Evolutionary conservation across 2,797 vertebrate genomes (phyloP), one percentile per base, ranked within the genome.

Genomic region (Eupleurogrammus muticus): DNA sequence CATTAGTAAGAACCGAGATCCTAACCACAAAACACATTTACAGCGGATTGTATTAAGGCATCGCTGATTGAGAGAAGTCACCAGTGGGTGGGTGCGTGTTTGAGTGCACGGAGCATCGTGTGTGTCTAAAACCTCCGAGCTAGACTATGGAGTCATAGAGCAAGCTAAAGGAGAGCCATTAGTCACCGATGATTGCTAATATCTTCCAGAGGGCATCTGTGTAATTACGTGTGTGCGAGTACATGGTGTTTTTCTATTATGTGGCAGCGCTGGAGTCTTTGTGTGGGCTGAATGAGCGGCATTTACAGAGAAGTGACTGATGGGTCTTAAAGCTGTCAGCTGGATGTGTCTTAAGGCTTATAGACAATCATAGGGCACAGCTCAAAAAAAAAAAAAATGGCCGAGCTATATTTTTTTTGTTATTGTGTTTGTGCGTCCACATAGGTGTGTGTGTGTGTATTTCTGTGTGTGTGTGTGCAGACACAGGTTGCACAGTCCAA

Each of bases 131-230:
- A 72, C 55, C 51, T 72, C 23, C 17, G 1, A 53, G 46, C 36
- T 55, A 24, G 34, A 73, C 53, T 50, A 28, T 0, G 49, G 70
- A 79, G 53, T 79, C 74, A 84, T 32, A 51, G 58, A 70, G 35
- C 53, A 59, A 68, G 44, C 65, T 42, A 46, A 81, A 75, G 69
- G 66, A 73, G 71, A 83, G 60, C 60, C 71, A 87, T 86, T 86
- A 82, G 78, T 90, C 85, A 87, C 66, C 64, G 78, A 68, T 70
- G 78, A 86, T 86, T 67, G 80, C 61, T 60, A 83, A 79, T 73
- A 79, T 63, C 67, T 69, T 82, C 89, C 82, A 34, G 59, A 55
- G 73, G 84, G 69, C 70, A 54, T 73, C 7, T 48, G 72, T 77
- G 70, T 75, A 68, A 73, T 77, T 76, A 59, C 38, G 67, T 70